Percentiles rank a stretch among this genome's conserved stretches.
Conservation (phyloP, 2,888 invertebrate species). For the Chaetoderma sp. region DNA sequence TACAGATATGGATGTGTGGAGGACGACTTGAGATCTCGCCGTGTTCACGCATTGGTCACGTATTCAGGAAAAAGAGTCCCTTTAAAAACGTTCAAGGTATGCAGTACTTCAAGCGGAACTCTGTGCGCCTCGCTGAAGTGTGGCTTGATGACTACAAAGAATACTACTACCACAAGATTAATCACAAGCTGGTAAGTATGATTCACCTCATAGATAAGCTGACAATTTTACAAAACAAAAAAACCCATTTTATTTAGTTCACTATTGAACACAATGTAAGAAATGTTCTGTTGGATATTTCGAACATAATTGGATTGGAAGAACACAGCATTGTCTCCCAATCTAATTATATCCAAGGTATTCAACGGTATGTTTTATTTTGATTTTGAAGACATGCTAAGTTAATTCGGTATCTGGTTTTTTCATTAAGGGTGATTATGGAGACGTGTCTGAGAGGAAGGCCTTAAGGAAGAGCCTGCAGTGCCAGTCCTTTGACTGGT, state of each 20-base stretch:
- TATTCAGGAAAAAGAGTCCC: conserved; percentile 39
- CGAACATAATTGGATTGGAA: too few species aligned
- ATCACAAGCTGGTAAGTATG: neutral
- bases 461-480: conserved; percentile 42
- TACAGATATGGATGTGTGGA: conserved; percentile 45
- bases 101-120: conserved; percentile 35
- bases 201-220: too few species aligned
- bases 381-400: too few species aligned
- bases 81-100: conserved; percentile 31
- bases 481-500: conserved; percentile 55
- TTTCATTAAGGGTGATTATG: conserved; percentile 34
- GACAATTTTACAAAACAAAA: too few species aligned
- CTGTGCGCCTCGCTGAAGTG: conserved; percentile 47
- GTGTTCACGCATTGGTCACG: conserved; percentile 40
- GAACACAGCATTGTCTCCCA: too few species aligned
- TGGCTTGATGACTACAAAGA: conserved; percentile 53
- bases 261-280: too few species aligned
- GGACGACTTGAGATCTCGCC: conserved; percentile 41
- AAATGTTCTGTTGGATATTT: too few species aligned
- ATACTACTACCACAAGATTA: conserved; percentile 37
- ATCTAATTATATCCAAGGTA: too few species aligned
- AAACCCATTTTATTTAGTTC: too few species aligned
- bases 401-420: neutral
- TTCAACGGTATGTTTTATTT: too few species aligned
- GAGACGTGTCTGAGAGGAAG: conserved; percentile 49